Conservation (phyloP, 2,797 vertebrate species). For the Gouania willdenowi region DNA sequence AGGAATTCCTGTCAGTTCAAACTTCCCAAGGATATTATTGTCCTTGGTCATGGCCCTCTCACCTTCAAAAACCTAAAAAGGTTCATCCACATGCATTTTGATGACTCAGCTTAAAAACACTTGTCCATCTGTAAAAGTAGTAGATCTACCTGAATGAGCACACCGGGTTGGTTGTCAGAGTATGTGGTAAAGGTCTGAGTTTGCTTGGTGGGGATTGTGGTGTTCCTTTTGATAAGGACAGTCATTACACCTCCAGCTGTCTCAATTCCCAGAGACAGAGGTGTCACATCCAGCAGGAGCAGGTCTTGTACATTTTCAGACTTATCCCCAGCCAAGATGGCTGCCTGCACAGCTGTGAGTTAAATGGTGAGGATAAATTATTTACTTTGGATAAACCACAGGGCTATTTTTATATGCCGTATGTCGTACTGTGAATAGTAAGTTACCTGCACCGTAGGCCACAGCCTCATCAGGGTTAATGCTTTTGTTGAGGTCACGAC, state of each 20-base stretch:
- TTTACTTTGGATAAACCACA: background rate
- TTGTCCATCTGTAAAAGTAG: too few relatives aligned
- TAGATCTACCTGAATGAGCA: constrained; percentile 76
- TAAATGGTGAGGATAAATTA: background rate
- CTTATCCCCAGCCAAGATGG: constrained; percentile 81
- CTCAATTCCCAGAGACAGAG: constrained; percentile 81
- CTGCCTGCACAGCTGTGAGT: constrained; percentile 77
- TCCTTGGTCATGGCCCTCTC: constrained; percentile 84
- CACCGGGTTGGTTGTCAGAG: constrained; percentile 81
- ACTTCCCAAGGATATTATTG: constrained; percentile 81
- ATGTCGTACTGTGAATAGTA: background rate
- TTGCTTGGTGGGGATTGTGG: constrained; percentile 82
- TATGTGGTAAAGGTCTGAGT: constrained; percentile 83
- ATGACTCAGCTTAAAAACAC: too few relatives aligned
- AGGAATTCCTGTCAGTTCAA: constrained; percentile 80
- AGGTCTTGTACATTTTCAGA: constrained; percentile 84
- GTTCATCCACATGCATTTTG: background rate
- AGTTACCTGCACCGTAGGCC: constrained; percentile 77
- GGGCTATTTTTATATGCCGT: too few relatives aligned
- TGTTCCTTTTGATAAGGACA: constrained; percentile 83
- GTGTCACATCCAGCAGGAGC: constrained; percentile 79
- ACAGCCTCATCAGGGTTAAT: constrained; percentile 83
- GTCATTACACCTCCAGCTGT: constrained; percentile 84
- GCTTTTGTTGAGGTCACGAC: constrained; percentile 81
- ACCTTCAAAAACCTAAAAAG: constrained; percentile 76